phyloP scores from a whole-genome alignment of 2,797 vertebrate genomes.

The Bucorvus abyssinicus region DNA sequence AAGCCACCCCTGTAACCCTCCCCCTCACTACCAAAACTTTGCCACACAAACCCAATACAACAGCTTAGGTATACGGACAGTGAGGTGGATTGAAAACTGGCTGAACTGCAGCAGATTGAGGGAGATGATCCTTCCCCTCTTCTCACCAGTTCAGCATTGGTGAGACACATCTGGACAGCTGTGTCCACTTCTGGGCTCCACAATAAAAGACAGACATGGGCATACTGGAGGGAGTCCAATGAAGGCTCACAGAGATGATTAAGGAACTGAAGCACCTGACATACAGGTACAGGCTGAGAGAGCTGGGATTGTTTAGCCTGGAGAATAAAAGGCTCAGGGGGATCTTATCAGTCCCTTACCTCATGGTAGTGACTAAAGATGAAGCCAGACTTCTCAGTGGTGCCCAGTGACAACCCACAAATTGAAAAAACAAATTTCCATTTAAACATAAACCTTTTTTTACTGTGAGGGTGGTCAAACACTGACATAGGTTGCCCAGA shows the following conservation, averaged over 20 bases:
- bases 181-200: background rate
- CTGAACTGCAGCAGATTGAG: background rate
- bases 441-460: background rate
- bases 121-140: background rate
- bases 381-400: background rate
- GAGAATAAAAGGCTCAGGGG: background rate
- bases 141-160: background rate
- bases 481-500: too few relatives aligned
- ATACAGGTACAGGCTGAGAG: background rate
- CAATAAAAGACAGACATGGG: background rate
- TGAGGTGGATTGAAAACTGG: fast-evolving
- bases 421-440: background rate
- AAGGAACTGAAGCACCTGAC: background rate
- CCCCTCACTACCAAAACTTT: too few relatives aligned
- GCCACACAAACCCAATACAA: background rate
- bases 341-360: background rate
- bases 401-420: background rate
- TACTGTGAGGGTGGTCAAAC: background rate
- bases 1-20: too few relatives aligned
- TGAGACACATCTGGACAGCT: background rate
- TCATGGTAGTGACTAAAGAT: background rate
- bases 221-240: background rate
- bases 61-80: background rate
- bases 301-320: background rate
- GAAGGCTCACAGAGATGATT: background rate